Evolutionary conservation across 2,888 invertebrate species (phyloP), one percentile per base, ranked within the genome.

Genomic region (Lagria hirta): DNA sequence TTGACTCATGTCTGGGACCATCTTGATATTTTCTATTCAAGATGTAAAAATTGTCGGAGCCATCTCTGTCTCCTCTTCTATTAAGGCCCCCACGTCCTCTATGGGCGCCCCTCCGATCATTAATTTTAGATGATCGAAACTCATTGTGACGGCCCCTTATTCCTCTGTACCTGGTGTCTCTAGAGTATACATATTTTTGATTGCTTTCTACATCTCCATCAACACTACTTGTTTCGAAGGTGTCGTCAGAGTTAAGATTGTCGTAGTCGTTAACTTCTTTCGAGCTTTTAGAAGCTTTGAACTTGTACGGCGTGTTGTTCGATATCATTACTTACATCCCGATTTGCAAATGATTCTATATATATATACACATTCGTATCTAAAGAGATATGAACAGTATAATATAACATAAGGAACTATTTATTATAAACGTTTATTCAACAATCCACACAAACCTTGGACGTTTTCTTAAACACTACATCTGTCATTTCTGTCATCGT

Each of bases 251-350:
- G 61, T 72, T 73, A 54, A 76, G 75, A 63, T 75, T 68, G 58
- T 74, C 73, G 55, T 66, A 70, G 50, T 70, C 71, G 49, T 63
- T 62, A 40, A 69, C 60, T 53, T 73, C 72, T 60, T 64, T 66
- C 38, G 71, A 70, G 70, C 73, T 73, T 69, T 77, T 81, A 30
- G 76, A 73, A 73, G 78, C 78, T 75, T 79, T 81, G 55, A 78
- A 74, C 75, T 80, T 81, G 73, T 74, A 80, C 69, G 75, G 74
- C 70, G 77, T 72, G 71, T 76, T 80, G 71, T 80, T 80, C 70
- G 81, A 79, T 78, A 82, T 72, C 82, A 83, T 83, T 73, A 81
- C 80, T 72, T 68, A 71, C 73, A 73, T 73, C 65, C 67, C 71
- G 70, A 58, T 49, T 44, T 35, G 43, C 53, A 50, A 45, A 43